Base-by-base conservation (phyloP, 2,797 vertebrate species). In the Balearica regulorum region DNA sequence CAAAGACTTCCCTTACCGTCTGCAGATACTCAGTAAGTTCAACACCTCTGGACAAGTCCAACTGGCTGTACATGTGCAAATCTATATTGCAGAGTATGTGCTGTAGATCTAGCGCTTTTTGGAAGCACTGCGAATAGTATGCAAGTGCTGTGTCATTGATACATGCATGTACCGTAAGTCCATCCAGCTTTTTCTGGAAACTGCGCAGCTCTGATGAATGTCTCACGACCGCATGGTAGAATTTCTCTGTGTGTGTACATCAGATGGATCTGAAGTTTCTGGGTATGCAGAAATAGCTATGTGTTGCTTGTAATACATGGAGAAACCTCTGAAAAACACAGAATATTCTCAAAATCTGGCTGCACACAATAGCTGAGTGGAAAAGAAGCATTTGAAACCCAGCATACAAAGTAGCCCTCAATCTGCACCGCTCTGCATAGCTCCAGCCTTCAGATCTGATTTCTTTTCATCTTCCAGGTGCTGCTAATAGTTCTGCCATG, bases 111-210 rank as follows among this genome's bases (percentile, higher is more conserved):
- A 68, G 60, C 1, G 2, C 9, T 93, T 94, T 71, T 87, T 83
- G 92, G 89, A 92, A 95, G 44, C 8, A 10, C 21, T 83, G 84
- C 26, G 68, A 77, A 77, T 49, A 78, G 14, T 61, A 61, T 54
- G 35, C 68, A 91, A 94, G 43, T 91, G 94, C 89, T 93, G 71
- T 83, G 85, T 85, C 92, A 93, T 37, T 87, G 82, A 87, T 51
- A 75, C 49, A 80, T 65, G 53, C 57, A 31, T 54, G 53, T 76
- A 69, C 41, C 1, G 0, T 75, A n/a, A 77, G 20, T 68, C 37
- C 13, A 35, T 64, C 49, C 60, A 92, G 29, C 7, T 78, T 90
- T 80, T 89, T 68, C 82, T 80, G 75, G 81, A 96, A 89, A 71
- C 37, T 60, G 15, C 71, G 28, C 16, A 35, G 20, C 9, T 72